Evolutionary conservation across 2,113 vertebrate species (phyloP), one percentile per base, ranked within the genome.

Genomic region (Hyaena hyaena): DNA sequence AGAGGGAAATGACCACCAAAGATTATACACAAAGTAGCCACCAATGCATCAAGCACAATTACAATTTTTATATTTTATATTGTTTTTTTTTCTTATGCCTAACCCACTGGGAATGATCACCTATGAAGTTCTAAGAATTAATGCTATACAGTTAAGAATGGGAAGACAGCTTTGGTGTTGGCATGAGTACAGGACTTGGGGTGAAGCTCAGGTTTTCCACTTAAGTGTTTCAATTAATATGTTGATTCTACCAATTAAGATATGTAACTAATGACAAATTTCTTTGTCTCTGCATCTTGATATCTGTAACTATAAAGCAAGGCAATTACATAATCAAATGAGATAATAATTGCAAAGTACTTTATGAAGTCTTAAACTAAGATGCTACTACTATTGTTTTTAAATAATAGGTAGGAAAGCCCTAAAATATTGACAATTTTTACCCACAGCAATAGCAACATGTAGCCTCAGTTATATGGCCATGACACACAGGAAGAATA

Each of bases 101-200:
- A 96, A 61, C 28, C 65, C 58, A 73, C 17, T 86, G 66, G 66
- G 93, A 92, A 74, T 69, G 24, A n/a, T 50, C 48, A 79, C 12
- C 50, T 80, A 48, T 74, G 58, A 74, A 96, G 24, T 85, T 74
- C 91, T 19, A 68, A 96, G 85, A 85, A 58, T 43, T 53, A 91
- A 48, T 23, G 71, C 10, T 35, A 23, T 10, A 83, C 17, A 86
- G 66, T 86, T 88, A 77, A 68, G 19, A 48, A 81, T 77, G 24
- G 23, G 11, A 80, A 88, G 35, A 58, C 8, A 92, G 14, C 28
- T 55, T 87, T 93, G 43, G 19, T 65, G 55, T 76, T 95, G 80
- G 35, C 74, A 91, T 86, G 14, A 88, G 2, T 53, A 66, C 11
- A 85, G 7, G 7, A 77, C 11, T 65, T 88, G 14, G 45, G 88